Evolutionary conservation across 2,113 vertebrate genomes (phyloP).

Genomic region (Microcebus griseorufus): DNA sequence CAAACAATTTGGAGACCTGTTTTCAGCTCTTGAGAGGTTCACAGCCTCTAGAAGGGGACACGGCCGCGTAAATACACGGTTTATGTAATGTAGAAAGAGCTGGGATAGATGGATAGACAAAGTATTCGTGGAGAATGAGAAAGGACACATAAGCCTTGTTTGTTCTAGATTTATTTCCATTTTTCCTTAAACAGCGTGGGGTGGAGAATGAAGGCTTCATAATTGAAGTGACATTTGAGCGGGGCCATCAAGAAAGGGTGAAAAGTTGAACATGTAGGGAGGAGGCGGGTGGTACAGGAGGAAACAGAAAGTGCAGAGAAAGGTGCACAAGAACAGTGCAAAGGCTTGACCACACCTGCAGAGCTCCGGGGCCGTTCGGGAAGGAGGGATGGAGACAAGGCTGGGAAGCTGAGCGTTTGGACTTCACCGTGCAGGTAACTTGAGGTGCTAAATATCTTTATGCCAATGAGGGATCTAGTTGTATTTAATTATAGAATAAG

Average conservation of each 20-base stretch:
- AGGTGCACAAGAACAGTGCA: background rate
- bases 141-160: background rate
- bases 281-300: background rate
- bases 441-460: background rate
- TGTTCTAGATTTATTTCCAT: background rate
- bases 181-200: background rate
- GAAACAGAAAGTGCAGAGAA: background rate
- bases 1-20: background rate
- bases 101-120: background rate
- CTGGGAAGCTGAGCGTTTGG: background rate
- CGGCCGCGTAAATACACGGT: background rate
- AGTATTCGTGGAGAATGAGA: background rate
- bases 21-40: background rate
- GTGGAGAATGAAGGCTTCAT: background rate
- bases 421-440: background rate
- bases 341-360: background rate
- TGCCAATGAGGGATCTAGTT: background rate
- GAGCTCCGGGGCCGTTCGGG: background rate
- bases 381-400: background rate
- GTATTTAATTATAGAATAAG: background rate
- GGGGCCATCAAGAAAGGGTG: background rate
- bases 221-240: background rate
- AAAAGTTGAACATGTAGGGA: background rate
- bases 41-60: background rate
- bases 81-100: background rate